phyloP scores from a whole-genome alignment of 1,140 invertebrate genomes.

The Euura lappo region DNA sequence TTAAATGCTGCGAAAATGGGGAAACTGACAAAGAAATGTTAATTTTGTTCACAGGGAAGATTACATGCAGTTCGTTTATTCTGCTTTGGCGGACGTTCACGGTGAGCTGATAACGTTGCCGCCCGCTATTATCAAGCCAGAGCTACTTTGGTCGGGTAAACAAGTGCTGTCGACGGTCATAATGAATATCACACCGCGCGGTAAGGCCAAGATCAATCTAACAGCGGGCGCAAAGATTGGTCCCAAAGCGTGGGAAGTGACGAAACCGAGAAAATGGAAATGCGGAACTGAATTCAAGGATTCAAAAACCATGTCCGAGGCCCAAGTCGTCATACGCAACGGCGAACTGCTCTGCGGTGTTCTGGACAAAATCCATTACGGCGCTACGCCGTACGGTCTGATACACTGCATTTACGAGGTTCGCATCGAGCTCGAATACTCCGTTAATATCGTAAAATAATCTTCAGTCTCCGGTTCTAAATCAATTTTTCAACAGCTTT shows the following conservation, averaged over 20 bases:
- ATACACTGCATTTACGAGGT: slow-evolving; percentile 92
- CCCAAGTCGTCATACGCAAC: slow-evolving; percentile 86
- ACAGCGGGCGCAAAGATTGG: slow-evolving; percentile 85
- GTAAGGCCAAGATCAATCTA: slow-evolving; percentile 77
- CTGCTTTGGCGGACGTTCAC: slow-evolving; percentile 74
- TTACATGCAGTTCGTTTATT: slow-evolving; percentile 91
- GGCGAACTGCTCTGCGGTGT: slow-evolving; percentile 92
- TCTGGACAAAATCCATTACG: slow-evolving; percentile 97
- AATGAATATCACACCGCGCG: slow-evolving; percentile 84
- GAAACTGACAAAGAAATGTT: neutral
- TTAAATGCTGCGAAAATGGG: neutral
- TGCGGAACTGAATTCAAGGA: slow-evolving; percentile 66
- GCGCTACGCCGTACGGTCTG: slow-evolving; percentile 91
- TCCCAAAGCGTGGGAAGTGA: slow-evolving; percentile 76
- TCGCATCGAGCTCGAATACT: neutral
- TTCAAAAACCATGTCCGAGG: slow-evolving; percentile 81
- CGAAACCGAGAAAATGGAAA: slow-evolving; percentile 63
- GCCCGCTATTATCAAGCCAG: slow-evolving; percentile 90
- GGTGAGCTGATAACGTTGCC: slow-evolving; percentile 77
- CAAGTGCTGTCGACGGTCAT: slow-evolving; percentile 90
- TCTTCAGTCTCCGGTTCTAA: neutral
- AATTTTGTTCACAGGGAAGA: slow-evolving; percentile 65
- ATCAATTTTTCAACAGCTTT: slow-evolving; percentile 67
- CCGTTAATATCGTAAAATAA: neutral
- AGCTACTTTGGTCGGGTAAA: slow-evolving; percentile 94